phyloP scores from a whole-genome alignment of 2,113 vertebrate species.

The Ibidorhyncha struthersii region DNA sequence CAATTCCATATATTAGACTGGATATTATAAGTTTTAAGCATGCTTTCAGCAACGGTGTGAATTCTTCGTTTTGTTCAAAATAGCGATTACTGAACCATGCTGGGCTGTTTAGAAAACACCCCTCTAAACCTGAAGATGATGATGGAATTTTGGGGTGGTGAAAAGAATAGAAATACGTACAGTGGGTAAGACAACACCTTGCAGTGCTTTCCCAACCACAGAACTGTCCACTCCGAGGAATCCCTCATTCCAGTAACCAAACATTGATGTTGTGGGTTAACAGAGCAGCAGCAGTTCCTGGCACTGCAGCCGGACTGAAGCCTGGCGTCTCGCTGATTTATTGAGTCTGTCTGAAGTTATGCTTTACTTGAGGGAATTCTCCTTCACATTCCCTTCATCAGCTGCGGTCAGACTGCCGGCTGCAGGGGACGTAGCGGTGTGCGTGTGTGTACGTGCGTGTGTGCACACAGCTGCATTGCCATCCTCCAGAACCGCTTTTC shows the following conservation, averaged over 20 bases:
- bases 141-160: not conserved
- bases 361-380: not conserved
- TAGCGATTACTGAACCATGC: not conserved
- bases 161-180: not conserved
- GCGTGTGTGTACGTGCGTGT: fast-evolving
- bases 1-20: not conserved
- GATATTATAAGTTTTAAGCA: not conserved
- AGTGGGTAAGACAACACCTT: not conserved
- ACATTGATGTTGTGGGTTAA: not conserved
- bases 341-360: not conserved
- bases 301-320: not conserved
- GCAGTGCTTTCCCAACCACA: not conserved
- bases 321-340: not conserved
- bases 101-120: not conserved
- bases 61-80: not conserved
- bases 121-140: not conserved
- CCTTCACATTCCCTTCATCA: not conserved
- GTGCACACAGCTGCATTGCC: fast-evolving
- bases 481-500: not conserved
- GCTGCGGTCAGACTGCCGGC: not conserved
- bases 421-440: fast-evolving
- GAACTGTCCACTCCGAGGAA: not conserved
- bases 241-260: not conserved
- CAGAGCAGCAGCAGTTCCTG: not conserved
- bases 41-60: not conserved